These are phyloP conservation scores for Sinodicranocentrus sp. DNA, from an alignment of 2,888 invertebrate genomes.

Conservation along the genomic window DNA sequence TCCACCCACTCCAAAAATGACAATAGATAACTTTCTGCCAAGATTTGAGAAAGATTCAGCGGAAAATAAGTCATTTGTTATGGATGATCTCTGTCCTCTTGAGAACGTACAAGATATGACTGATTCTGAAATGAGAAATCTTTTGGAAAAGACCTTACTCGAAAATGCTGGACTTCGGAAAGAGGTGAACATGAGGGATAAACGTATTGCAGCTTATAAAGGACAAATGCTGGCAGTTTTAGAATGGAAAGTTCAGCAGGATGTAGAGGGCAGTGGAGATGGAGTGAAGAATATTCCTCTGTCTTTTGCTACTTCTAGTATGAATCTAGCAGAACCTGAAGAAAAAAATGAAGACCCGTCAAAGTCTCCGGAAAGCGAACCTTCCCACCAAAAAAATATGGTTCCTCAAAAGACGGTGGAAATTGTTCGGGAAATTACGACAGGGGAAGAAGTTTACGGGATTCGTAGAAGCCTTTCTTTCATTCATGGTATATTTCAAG, in stretches of 20 bases:
- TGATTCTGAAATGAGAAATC: constrained; percentile 27
- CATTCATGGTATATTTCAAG: constrained; percentile 37
- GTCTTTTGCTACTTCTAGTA: not conserved
- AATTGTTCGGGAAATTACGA: constrained; percentile 29
- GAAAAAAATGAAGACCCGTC: not conserved
- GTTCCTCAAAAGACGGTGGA: constrained; percentile 16
- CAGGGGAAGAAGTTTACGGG: constrained; percentile 45
- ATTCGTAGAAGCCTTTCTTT: constrained; percentile 47
- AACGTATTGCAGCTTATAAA: constrained; percentile 36
- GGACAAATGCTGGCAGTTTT: constrained; percentile 58
- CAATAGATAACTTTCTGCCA: constrained; percentile 11
- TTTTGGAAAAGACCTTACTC: constrained; percentile 26
- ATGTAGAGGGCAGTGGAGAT: not conserved
- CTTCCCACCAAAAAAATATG: constrained; percentile 16
- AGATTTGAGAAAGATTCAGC: constrained; percentile 18
- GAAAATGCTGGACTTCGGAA: constrained; percentile 51
- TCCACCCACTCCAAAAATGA: not conserved
- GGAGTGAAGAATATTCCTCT: not conserved
- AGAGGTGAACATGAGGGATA: constrained; percentile 38
- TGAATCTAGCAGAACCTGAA: not conserved
- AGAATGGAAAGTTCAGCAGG: constrained; percentile 41
- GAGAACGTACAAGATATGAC: constrained; percentile 8
- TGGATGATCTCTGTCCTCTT: not conserved
- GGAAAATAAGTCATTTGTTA: not conserved
- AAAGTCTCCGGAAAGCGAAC: not conserved